Conservation (phyloP, 1,140 invertebrate genomes). For the Hycleus cichorii region DNA sequence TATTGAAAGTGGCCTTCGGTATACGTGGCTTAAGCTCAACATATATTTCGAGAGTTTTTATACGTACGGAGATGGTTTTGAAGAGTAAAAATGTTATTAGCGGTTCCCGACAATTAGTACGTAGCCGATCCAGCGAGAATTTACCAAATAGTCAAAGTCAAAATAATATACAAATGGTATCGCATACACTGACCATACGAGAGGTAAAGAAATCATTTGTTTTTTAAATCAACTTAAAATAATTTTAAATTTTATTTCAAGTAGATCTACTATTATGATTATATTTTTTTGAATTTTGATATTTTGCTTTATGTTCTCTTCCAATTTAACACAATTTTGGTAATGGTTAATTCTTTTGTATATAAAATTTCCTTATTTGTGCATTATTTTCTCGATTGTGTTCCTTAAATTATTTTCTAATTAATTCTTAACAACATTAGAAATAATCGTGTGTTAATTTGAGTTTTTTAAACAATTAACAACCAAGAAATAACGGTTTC, state of each 20-base stretch:
- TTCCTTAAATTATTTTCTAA: not conserved
- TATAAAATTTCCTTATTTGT: slow-evolving; percentile 4
- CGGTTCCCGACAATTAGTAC: slow-evolving; percentile 60
- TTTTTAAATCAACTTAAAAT: not conserved
- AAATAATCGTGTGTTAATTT: not conserved
- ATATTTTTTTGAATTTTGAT: too few species aligned
- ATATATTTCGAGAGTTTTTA: slow-evolving; percentile 84
- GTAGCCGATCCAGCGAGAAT: slow-evolving; percentile 79
- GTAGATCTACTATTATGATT: too few species aligned
- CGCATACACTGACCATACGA: slow-evolving; percentile 81
- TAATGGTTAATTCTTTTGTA: slow-evolving; percentile 9
- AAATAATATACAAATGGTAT: slow-evolving; percentile 89
- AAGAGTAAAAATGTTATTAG: slow-evolving; percentile 66
- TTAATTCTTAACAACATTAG: not conserved
- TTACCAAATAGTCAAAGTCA: slow-evolving; percentile 84
- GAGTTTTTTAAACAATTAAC: not conserved
- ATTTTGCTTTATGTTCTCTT: slow-evolving; percentile 10
- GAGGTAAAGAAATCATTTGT: slow-evolving; percentile 61
- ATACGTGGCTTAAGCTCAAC: slow-evolving; percentile 84
- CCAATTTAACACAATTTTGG: slow-evolving; percentile 4
- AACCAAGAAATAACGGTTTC: too few species aligned
- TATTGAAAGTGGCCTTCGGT: slow-evolving; percentile 79
- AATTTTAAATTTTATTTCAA: not conserved
- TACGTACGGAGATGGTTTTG: slow-evolving; percentile 86
- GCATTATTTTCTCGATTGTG: not conserved